phyloP scores from a whole-genome alignment of 2,113 vertebrate genomes.

The Cairina moschata region DNA sequence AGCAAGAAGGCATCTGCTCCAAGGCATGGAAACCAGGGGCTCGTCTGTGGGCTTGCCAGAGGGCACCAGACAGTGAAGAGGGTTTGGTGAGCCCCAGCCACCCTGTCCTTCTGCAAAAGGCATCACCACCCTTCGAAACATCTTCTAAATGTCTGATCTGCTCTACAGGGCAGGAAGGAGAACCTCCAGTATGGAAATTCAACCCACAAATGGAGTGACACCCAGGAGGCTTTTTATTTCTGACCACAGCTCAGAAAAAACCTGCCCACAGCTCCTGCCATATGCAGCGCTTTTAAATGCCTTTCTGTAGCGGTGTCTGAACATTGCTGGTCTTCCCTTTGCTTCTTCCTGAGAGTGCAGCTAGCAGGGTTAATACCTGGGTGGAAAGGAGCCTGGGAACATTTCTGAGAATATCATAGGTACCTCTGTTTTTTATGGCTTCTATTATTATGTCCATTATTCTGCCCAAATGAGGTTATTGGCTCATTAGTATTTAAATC shows the following conservation, averaged over 20 bases:
- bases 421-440: background rate
- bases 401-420: background rate
- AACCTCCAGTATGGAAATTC: background rate
- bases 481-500: conserved; percentile 67
- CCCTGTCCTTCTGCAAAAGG: fast-evolving
- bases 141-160: background rate
- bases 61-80: background rate
- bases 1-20: fast-evolving
- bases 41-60: no score
- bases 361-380: background rate
- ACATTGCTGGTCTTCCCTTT: fast-evolving
- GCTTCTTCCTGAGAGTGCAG: fast-evolving
- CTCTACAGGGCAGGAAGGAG: background rate
- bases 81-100: background rate
- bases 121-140: background rate
- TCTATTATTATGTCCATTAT: conserved; percentile 34
- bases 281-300: background rate
- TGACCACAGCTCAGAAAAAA: background rate
- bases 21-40: background rate
- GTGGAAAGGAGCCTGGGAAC: background rate
- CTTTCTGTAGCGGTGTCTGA: background rate
- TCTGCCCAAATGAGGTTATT: conserved; percentile 27
- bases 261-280: background rate
- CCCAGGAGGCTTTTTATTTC: background rate
- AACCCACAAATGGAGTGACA: background rate